Base-by-base conservation (phyloP, 2,797 vertebrate genomes). In the Otolemur crassicaudatus region DNA sequence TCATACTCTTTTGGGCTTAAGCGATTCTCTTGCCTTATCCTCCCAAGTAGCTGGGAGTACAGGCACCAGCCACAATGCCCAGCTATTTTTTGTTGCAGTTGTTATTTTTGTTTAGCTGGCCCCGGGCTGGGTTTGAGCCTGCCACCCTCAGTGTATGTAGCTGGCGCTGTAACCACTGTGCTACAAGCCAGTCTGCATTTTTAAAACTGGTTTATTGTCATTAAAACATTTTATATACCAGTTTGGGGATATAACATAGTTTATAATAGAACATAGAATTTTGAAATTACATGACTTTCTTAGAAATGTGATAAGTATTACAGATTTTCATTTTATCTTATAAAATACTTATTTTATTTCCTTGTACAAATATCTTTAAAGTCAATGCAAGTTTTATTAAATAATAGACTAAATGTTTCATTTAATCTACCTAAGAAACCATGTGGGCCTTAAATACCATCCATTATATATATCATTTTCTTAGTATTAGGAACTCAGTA, bases 331-430 rank as follows among this genome's bases (percentile, higher is more conserved):
- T 77, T 86, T 73, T 79, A 89, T 89, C 96, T 77, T 81, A 80
- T 63, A 79, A 94, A 4, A 2, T 53, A 14, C 31, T 70, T 37
- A 14, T 75, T 69, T 91, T 82, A 82, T 94, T 94, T 83, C 46
- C 29, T 86, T 91, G 34, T 97, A 11, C 63, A 92, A 73, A 20
- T 97, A 65, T 92, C 19, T 85, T 77, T 89, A 70, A 60, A 69
- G 82, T 88, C 37, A 83, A 13, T 91, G 86, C 63, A 87, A 23
- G 14, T n/a, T 34, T 34, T n/a, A n/a, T 7, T 79, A 81, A 87
- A 25, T 93, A 61, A 67, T 87, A 40, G 60, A 72, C 22, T 89
- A 16, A 43, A 34, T 87, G 22, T 94, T 93, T 53, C 63, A 61
- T 87, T 94, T 94, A 60, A 88, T 79, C 40, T 40, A 63, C 83